These are phyloP conservation scores for Oreortyx pictus DNA, from an alignment of 2,797 vertebrate genomes.

Conservation along the genomic window DNA sequence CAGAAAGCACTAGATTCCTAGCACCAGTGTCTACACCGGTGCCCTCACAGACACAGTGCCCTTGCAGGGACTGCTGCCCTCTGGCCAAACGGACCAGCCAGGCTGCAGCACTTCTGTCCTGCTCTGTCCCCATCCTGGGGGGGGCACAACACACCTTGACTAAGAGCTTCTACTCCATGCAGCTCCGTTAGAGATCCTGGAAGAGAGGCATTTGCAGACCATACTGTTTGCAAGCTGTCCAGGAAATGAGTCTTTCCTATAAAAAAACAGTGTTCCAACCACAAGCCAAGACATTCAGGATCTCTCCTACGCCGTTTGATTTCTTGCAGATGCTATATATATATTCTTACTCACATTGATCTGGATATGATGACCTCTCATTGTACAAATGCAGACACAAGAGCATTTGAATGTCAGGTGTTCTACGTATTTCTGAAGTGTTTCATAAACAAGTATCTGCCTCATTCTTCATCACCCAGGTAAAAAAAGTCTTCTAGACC, in stretches of 20 bases:
- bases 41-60: background rate
- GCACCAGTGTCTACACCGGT: background rate
- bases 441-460: background rate
- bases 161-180: background rate
- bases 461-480: background rate
- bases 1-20: background rate
- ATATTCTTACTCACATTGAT: background rate
- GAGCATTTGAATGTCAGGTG: background rate
- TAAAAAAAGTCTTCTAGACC: background rate
- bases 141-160: background rate
- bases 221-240: slow-evolving; percentile 52
- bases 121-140: background rate
- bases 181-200: background rate
- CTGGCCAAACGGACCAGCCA: background rate
- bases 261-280: background rate
- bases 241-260: slow-evolving; percentile 49
- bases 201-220: background rate
- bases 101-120: background rate
- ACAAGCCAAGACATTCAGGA: slow-evolving; percentile 19
- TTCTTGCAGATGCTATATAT: background rate
- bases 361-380: background rate
- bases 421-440: background rate
- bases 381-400: background rate
- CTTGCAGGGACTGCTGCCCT: background rate
- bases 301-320: background rate